These are phyloP conservation scores for Apoderus coryli DNA, from an alignment of 2,888 invertebrate species.

Conservation along the genomic window DNA sequence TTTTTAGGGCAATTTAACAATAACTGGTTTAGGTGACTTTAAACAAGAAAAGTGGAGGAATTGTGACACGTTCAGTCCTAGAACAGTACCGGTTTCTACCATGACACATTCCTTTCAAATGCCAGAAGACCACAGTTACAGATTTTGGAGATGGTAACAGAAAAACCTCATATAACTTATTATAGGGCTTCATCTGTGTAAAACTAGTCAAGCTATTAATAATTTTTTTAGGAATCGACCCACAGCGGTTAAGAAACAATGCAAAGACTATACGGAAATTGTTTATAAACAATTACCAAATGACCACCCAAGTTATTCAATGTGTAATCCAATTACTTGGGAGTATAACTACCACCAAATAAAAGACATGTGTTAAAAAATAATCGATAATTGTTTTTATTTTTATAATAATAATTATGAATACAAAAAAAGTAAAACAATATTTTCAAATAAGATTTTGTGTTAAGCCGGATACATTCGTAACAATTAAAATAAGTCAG, in stretches of 20 bases:
- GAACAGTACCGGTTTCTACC: conserved; percentile 23
- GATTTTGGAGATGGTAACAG: conserved; percentile 14
- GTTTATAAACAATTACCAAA: conserved; percentile 11
- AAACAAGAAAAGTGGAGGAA: conserved; percentile 36
- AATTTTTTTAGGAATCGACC: conserved; percentile 13
- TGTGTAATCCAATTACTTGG: conserved; percentile 21
- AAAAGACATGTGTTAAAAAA: too few species aligned
- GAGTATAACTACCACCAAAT: too few species aligned
- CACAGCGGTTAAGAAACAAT: conserved; percentile 14
- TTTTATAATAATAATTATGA: too few species aligned
- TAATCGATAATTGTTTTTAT: too few species aligned
- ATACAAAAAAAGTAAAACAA: too few species aligned
- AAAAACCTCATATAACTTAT: too few species aligned
- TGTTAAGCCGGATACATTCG: too few species aligned
- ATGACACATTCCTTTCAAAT: conserved; percentile 34
- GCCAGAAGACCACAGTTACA: conserved; percentile 31
- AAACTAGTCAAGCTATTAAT: conserved; percentile 3
- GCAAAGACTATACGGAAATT: conserved; percentile 10
- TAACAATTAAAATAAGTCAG: too few species aligned
- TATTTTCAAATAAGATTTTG: too few species aligned
- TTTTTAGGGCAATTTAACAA: conserved; percentile 35
- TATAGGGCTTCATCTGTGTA: too few species aligned
- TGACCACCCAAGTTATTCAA: conserved; percentile 15
- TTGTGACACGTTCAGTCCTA: conserved; percentile 36
- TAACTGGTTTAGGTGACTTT: conserved; percentile 34